Evolutionary conservation across 2,797 vertebrate genomes (phyloP).

Genomic region (Dallia pectoralis): DNA sequence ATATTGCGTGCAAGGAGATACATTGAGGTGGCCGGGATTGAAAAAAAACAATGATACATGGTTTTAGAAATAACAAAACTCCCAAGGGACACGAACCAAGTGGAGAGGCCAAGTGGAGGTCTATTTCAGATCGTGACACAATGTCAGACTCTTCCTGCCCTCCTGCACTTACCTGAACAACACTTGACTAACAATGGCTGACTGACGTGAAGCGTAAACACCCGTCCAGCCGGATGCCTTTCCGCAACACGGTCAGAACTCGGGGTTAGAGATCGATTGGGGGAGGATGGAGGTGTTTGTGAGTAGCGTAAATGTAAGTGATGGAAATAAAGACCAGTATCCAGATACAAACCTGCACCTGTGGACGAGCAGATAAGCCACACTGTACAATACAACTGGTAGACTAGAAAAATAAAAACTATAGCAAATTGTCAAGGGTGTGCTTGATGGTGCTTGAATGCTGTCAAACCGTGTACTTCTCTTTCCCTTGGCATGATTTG

Average conservation of each 20-base stretch:
- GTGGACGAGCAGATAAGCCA: neutral
- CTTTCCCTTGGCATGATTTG: neutral
- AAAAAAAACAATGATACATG: constrained; percentile 14
- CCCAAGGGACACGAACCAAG: constrained; percentile 30
- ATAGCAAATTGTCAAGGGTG: neutral
- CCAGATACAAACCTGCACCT: too few species aligned
- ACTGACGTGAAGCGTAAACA: constrained; percentile 37
- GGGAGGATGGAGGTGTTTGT: neutral
- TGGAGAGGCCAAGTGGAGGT: constrained; percentile 31
- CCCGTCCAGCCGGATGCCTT: neutral
- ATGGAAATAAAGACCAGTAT: neutral
- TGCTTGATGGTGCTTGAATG: neutral
- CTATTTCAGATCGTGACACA: constrained; percentile 45
- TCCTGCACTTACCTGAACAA: constrained; percentile 51
- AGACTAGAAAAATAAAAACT: too few species aligned
- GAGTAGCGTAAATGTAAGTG: neutral
- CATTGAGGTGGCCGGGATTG: neutral
- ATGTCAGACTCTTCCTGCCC: constrained; percentile 32
- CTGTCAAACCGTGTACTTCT: neutral
- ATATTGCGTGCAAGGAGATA: neutral
- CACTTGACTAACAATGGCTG: constrained; percentile 57
- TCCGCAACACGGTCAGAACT: neutral
- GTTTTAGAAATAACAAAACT: constrained; percentile 24
- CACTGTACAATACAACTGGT: neutral
- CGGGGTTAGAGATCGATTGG: neutral